phyloP scores from a whole-genome alignment of 2,113 vertebrate genomes.

The Zapornia atra region DNA sequence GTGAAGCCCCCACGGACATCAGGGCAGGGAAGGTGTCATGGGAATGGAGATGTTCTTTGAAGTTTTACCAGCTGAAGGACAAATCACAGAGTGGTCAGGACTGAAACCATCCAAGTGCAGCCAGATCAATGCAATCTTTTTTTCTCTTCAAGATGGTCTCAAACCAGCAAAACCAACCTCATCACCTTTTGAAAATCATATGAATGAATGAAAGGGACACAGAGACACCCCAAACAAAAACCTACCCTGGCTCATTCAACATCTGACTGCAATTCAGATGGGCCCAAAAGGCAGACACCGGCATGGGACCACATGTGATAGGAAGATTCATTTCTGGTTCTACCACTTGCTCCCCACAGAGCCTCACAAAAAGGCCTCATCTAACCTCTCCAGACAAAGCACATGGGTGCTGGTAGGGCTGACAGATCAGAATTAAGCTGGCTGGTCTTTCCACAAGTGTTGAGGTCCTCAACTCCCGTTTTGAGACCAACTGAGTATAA shows the following conservation, averaged over 20 bases:
- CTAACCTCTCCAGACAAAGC: background rate
- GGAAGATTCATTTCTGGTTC: background rate
- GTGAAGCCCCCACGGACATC: background rate
- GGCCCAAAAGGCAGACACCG: background rate
- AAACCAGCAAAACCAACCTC: background rate
- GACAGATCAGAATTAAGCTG: background rate
- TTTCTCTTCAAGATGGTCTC: background rate
- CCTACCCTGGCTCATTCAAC: background rate
- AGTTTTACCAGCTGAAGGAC: background rate
- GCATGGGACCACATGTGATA: background rate
- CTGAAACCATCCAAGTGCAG: background rate
- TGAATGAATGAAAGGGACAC: background rate
- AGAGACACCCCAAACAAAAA: background rate
- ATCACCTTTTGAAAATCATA: background rate
- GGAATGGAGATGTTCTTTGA: background rate
- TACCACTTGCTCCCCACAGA: rapidly evolving
- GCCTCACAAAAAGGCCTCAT: background rate
- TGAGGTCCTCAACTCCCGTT: background rate
- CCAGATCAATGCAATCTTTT: background rate
- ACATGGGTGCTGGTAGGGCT: background rate
- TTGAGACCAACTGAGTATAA: background rate
- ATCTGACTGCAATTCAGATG: background rate
- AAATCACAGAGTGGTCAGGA: background rate
- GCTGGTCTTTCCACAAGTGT: background rate
- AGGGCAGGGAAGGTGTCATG: too few species aligned